These are phyloP conservation scores for Thelaira solivaga DNA, from an alignment of 2,888 invertebrate genomes.

Conservation along the genomic window DNA sequence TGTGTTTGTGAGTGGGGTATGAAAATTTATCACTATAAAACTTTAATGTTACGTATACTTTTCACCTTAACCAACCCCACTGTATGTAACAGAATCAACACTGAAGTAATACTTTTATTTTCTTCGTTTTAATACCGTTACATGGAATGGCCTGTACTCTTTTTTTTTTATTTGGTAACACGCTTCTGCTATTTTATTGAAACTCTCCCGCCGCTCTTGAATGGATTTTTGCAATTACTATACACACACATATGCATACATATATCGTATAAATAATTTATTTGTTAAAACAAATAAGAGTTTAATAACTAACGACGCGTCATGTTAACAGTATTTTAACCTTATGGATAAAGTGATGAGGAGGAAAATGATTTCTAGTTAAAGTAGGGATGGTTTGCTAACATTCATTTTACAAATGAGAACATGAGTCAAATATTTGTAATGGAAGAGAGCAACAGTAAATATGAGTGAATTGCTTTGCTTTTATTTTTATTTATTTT, in stretches of 20 bases:
- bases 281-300: slow-evolving; percentile 65
- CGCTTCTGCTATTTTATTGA: slow-evolving; percentile 3
- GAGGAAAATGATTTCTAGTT: slow-evolving; percentile 45
- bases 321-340: slow-evolving; percentile 65
- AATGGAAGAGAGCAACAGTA: background rate
- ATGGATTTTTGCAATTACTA: slow-evolving; percentile 18
- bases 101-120: background rate
- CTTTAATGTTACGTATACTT: slow-evolving; percentile 31
- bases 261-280: slow-evolving; percentile 65
- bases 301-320: slow-evolving; percentile 65
- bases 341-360: slow-evolving; percentile 28
- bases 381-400: slow-evolving; percentile 36
- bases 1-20: background rate
- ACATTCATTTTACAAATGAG: slow-evolving; percentile 3
- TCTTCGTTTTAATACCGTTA: background rate
- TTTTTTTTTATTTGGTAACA: too few relatives aligned
- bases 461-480: slow-evolving; percentile 7
- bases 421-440: background rate
- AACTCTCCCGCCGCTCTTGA: slow-evolving; percentile 6
- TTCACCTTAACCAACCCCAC: slow-evolving; percentile 31
- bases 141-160: slow-evolving; percentile 3
- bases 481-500: too few relatives aligned
- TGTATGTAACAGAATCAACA: background rate
- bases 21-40: slow-evolving; percentile 36
- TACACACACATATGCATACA: slow-evolving; percentile 38